phyloP scores from a whole-genome alignment of 2,888 invertebrate genomes.

The Chrysina gloriosa region DNA sequence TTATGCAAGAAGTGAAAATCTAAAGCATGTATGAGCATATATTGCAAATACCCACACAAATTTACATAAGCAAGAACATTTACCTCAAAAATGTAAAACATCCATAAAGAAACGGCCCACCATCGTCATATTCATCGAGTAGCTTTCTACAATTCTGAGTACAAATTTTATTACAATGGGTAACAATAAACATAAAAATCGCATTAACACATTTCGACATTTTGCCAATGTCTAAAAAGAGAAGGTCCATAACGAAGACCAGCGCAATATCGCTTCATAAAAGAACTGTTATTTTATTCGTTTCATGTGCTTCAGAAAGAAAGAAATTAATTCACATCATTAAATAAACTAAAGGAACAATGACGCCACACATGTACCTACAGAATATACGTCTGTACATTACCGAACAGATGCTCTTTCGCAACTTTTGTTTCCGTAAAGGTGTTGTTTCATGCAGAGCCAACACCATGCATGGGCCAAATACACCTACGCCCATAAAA shows the following conservation, averaged over 20 bases:
- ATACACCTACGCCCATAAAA: constrained; percentile 44
- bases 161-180: constrained; percentile 27
- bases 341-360: constrained; percentile 31
- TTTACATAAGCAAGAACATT: not conserved
- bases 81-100: not conserved
- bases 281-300: not conserved
- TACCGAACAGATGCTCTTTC: constrained; percentile 17
- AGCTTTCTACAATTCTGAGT: constrained; percentile 27
- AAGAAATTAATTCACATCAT: constrained; percentile 32
- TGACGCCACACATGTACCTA: constrained; percentile 6
- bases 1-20: not conserved
- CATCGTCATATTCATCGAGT: not conserved
- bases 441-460: constrained; percentile 26
- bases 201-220: constrained; percentile 28
- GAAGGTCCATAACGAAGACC: not conserved
- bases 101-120: constrained; percentile 3
- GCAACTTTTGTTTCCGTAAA: constrained; percentile 32
- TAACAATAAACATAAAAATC: constrained; percentile 26
- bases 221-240: not conserved
- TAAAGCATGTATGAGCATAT: no score
- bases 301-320: constrained; percentile 2
- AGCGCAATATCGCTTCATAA: not conserved
- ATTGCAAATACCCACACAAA: not conserved
- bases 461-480: constrained; percentile 40
- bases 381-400: not conserved